Percentiles rank a stretch among this genome's conserved stretches.
Conservation (phyloP, 2,797 vertebrate genomes). For the Ctenopoma multispine region DNA sequence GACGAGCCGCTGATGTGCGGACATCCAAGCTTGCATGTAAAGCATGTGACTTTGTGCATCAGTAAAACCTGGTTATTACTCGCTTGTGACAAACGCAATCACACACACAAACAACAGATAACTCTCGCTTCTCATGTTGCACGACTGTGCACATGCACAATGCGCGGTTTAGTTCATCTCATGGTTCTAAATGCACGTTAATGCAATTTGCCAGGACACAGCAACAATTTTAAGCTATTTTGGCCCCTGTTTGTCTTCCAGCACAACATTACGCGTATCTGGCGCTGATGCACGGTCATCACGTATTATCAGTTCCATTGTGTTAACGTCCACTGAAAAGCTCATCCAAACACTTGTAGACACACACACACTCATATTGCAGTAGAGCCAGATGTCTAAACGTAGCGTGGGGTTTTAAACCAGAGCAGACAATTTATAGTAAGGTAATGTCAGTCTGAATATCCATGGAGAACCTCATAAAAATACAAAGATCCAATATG, state of each 20-base stretch:
- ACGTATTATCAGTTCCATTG: neutral
- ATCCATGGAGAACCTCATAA: neutral
- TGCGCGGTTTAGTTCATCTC: neutral
- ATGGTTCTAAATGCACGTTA: slow-evolving; percentile 5
- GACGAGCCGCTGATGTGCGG: slow-evolving; percentile 46
- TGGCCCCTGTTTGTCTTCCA: neutral
- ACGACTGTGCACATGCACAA: neutral
- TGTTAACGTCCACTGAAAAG: slow-evolving; percentile 22
- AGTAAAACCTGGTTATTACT: slow-evolving; percentile 4
- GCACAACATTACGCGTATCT: slow-evolving; percentile 10
- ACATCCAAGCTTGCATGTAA: slow-evolving; percentile 34
- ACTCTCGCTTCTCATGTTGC: neutral
- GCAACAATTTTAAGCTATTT: neutral
- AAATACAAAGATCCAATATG: neutral
- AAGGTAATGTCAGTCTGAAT: neutral
- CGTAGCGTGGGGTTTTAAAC: slow-evolving; percentile 21
- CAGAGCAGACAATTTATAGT: slow-evolving; percentile 8
- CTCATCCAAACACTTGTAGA: slow-evolving; percentile 38
- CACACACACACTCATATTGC: slow-evolving; percentile 10
- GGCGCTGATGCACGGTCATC: slow-evolving; percentile 1
- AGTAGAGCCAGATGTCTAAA: slow-evolving; percentile 29
- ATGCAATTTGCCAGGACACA: neutral
- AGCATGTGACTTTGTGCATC: slow-evolving; percentile 27
- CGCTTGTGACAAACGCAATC: slow-evolving; percentile 5
- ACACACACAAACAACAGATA: slow-evolving; percentile 10